Conservation (phyloP, 2,113 vertebrate genomes). For the Mobula birostris region DNA sequence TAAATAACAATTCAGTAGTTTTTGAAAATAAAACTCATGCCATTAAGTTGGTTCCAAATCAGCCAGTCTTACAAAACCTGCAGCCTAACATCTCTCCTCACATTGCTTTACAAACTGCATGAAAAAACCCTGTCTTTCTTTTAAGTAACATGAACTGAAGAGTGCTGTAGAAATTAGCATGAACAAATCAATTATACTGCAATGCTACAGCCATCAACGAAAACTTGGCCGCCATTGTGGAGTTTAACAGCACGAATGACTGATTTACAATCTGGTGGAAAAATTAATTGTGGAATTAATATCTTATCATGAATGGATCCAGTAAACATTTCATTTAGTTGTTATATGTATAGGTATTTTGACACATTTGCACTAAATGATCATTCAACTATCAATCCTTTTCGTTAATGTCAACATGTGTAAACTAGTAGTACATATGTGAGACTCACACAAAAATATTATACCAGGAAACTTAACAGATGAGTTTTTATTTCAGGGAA, state of each 20-base stretch:
- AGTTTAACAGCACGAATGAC: background rate
- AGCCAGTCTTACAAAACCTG: background rate
- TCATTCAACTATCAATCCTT: background rate
- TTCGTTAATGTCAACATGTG: background rate
- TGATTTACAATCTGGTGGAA: background rate
- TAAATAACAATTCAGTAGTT: background rate
- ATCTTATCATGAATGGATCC: background rate
- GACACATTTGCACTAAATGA: background rate
- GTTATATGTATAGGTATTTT: background rate
- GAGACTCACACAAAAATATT: background rate
- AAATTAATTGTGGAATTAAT: conserved; percentile 3
- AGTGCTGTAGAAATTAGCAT: background rate
- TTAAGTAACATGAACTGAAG: too few relatives aligned
- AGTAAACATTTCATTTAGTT: background rate
- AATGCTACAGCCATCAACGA: background rate
- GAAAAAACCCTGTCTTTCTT: too few relatives aligned
- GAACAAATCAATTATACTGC: background rate
- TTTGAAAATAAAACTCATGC: too few relatives aligned
- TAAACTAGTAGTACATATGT: background rate
- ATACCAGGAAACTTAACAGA: background rate
- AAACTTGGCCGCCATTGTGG: too few relatives aligned
- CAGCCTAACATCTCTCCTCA: background rate
- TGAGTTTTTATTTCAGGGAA: background rate
- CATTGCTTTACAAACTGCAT: too few relatives aligned
- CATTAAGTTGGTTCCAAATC: background rate